Evolutionary conservation across 1,140 invertebrate genomes (phyloP).

Genomic region (Polypedilum pembai): DNA sequence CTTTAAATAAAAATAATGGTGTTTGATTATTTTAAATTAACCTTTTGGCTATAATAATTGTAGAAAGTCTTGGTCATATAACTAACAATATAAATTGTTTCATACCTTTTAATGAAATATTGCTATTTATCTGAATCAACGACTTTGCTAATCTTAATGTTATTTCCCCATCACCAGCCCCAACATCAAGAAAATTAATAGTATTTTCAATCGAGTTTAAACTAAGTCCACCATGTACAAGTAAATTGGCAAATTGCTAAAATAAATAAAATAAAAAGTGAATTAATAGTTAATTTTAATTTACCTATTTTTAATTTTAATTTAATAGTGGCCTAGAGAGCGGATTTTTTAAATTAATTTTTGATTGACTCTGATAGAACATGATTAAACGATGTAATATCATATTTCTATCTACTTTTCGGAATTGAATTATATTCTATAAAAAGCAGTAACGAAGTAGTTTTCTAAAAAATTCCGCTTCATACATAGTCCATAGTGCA

Average conservation of each 20-base stretch:
- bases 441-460: too few relatives aligned
- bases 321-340: too few relatives aligned
- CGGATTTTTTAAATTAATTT: background rate
- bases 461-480: too few relatives aligned
- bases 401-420: too few relatives aligned
- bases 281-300: too few relatives aligned
- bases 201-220: conserved; percentile 33
- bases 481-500: too few relatives aligned
- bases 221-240: background rate
- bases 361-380: background rate
- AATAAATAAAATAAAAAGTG: background rate
- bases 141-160: conserved; percentile 58
- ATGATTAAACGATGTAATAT: background rate
- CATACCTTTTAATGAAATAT: conserved; percentile 47
- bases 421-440: too few relatives aligned
- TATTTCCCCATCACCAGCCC: conserved; percentile 82
- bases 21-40: too few relatives aligned
- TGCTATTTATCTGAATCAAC: conserved; percentile 34
- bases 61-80: too few relatives aligned
- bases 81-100: too few relatives aligned
- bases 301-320: too few relatives aligned
- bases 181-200: conserved; percentile 64
- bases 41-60: too few relatives aligned
- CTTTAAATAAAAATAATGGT: conserved; percentile 32
- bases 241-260: background rate